Percentiles rank a stretch among this genome's conserved stretches.
Conservation (phyloP, 2,888 invertebrate genomes). For the Therioaphis trifolii region DNA sequence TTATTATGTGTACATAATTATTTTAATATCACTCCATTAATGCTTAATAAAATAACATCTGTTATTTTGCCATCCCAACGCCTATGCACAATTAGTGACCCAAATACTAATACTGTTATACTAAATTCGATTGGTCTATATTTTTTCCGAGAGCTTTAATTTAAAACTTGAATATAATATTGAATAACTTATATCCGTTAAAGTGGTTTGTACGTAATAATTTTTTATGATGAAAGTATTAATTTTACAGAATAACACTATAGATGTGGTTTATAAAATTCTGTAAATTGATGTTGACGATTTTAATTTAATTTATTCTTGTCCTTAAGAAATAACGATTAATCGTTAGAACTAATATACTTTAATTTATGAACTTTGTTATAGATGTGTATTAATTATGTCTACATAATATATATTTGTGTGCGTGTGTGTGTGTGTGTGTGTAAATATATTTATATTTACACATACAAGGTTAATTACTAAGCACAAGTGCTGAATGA, state of each 20-base stretch:
- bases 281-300: not conserved
- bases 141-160: not conserved
- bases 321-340: not conserved
- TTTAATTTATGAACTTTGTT: not conserved
- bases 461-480: not conserved
- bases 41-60: not conserved
- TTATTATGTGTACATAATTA: slow-evolving; percentile 35
- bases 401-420: not conserved
- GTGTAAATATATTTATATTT: no score
- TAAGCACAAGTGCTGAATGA: not conserved
- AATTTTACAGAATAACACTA: slow-evolving; percentile 9
- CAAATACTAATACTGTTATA: not conserved
- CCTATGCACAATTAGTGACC: slow-evolving; percentile 22
- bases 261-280: not conserved
- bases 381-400: not conserved
- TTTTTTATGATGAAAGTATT: not conserved
- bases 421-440: not conserved
- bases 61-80: slow-evolving; percentile 32
- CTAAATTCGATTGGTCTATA: not conserved
- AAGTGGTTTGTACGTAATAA: not conserved
- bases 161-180: not conserved
- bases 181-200: not conserved
- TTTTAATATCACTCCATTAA: not conserved
- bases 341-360: not conserved
- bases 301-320: not conserved